A percentile compares a stretch with the other conserved stretches of the same genome.
These are phyloP conservation scores for Ephydatia muelleri DNA, from an alignment of 37 sponge, comb jelly and placozoan species.

Conservation along the genomic window DNA sequence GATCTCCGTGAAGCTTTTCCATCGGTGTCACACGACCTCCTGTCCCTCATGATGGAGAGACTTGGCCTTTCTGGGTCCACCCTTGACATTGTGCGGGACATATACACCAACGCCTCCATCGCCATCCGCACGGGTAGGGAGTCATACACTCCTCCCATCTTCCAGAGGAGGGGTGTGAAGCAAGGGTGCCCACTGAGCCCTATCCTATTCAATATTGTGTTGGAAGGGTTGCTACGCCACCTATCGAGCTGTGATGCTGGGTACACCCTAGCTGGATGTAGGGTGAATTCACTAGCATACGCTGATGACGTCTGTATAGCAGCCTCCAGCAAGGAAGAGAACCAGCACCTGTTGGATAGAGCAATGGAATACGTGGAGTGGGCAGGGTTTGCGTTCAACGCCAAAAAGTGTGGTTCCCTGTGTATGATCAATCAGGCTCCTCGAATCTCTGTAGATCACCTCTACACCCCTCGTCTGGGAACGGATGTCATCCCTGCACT, in stretches of 20 bases:
- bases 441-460: background rate
- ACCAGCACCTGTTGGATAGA: background rate
- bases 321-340: background rate
- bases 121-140: background rate
- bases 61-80: too few relatives aligned
- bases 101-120: slow-evolving; percentile 10
- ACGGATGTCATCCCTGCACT: too few relatives aligned
- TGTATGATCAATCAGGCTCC: slow-evolving; percentile 10
- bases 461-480: background rate
- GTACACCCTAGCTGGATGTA: too few relatives aligned
- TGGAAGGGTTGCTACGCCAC: slow-evolving; percentile 21
- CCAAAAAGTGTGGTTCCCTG: slow-evolving; percentile 17
- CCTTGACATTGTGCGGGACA: slow-evolving; percentile 10
- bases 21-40: too few relatives aligned
- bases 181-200: slow-evolving; percentile 46
- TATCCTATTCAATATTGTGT: slow-evolving; percentile 26
- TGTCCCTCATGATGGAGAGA: too few relatives aligned
- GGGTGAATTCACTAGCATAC: slow-evolving; percentile 8
- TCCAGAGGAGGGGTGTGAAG: slow-evolving; percentile 8
- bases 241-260: too few relatives aligned
- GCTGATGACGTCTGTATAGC: slow-evolving; percentile 43
- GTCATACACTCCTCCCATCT: background rate
- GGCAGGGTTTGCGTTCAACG: slow-evolving; percentile 6
- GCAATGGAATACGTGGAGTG: background rate
- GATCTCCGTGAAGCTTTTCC: too few relatives aligned